Percentiles rank a stretch among this genome's conserved stretches.
Evolutionary conservation across 2,888 invertebrate genomes (phyloP).

Genomic region (Laothoe populi): DNA sequence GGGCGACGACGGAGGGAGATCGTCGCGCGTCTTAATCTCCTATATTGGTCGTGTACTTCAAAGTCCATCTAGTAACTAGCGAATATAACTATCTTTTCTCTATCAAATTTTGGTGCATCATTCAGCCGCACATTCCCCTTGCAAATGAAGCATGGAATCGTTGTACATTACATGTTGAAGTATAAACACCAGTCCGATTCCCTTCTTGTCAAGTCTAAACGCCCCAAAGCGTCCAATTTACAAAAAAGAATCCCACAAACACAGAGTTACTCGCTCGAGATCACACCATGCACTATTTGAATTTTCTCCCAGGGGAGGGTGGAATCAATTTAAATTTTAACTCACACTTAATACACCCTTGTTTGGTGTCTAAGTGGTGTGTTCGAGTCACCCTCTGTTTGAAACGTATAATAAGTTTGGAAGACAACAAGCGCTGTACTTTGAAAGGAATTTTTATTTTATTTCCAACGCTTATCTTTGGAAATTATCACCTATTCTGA

Average conservation of each 20-base stretch:
- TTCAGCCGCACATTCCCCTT: slow-evolving; percentile 42
- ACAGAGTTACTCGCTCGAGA: slow-evolving; percentile 75
- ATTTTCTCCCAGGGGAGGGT: slow-evolving; percentile 76
- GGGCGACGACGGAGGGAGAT: too few species aligned
- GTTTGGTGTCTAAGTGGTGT: slow-evolving; percentile 85
- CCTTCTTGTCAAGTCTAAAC: slow-evolving; percentile 66
- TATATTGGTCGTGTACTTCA: too few species aligned
- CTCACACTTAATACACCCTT: slow-evolving; percentile 85
- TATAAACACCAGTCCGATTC: slow-evolving; percentile 48
- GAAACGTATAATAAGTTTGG: slow-evolving; percentile 78
- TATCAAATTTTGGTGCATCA: slow-evolving; percentile 2
- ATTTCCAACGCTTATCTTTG: slow-evolving; percentile 10
- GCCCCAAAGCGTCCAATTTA: slow-evolving; percentile 81
- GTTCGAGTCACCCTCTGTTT: slow-evolving; percentile 82
- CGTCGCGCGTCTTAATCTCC: too few species aligned
- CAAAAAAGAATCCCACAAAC: slow-evolving; percentile 82
- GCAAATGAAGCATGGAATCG: slow-evolving; percentile 73
- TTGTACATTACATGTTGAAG: slow-evolving; percentile 49
- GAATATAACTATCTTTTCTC: slow-evolving; percentile 2
- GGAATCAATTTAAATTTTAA: slow-evolving; percentile 85
- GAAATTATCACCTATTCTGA: neutral
- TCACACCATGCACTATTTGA: slow-evolving; percentile 83
- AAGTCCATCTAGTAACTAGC: slow-evolving; percentile 1
- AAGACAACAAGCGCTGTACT: slow-evolving; percentile 66
- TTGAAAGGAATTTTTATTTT: slow-evolving; percentile 18